Base-by-base conservation (phyloP, 2,888 invertebrate genomes). In the Drosophila recens region DNA sequence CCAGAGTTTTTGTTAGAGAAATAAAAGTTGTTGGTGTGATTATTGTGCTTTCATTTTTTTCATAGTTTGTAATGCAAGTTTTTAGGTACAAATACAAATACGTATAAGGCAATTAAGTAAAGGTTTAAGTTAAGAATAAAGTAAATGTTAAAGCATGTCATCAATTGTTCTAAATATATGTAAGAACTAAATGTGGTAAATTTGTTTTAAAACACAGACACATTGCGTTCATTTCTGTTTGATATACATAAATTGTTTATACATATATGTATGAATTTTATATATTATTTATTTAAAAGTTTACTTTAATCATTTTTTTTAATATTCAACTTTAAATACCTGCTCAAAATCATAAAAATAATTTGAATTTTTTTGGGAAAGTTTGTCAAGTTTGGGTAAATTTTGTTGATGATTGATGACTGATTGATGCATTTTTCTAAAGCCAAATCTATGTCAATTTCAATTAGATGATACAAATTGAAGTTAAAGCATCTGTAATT, bases 11-110 rank as follows among this genome's bases (percentile, higher is more conserved):
- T 67, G 80, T 81, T 75, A 64, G 72, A 68, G 73, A 87, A 84
- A 82, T 81, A 77, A 89, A 85, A 80, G 71, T 66, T 68, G 62
- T 67, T 66, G 52, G 79, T 83, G 75, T 89, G 74, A 89, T 76
- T 89, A 83, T 77, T 79, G 84, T 84, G 80, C 79, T 81, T 58
- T 58, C 38, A 46, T 66, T 73, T 61, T 73, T 63, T 46, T 45
- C 40, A 61, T 51, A 45, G 45, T 58, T 58, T 27, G 20, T 45
- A 56, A 45, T 56, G 45, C 56, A 58, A 58, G 57, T 58, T 46
- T 15, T 54, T 13, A 33, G 30, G 38, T 42, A 42, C 17, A 59
- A 59, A 59, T 49, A 59, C 40, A 72, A 38, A 73, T 57, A 73
- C 54, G 56, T 72, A 54, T 38, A 54, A 62, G 42, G 61, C 57